A percentile compares a stretch with the other conserved stretches of the same genome.
These are phyloP conservation scores for Parascotia fuliginaria DNA, from an alignment of 2,888 invertebrate species.

Conservation along the genomic window DNA sequence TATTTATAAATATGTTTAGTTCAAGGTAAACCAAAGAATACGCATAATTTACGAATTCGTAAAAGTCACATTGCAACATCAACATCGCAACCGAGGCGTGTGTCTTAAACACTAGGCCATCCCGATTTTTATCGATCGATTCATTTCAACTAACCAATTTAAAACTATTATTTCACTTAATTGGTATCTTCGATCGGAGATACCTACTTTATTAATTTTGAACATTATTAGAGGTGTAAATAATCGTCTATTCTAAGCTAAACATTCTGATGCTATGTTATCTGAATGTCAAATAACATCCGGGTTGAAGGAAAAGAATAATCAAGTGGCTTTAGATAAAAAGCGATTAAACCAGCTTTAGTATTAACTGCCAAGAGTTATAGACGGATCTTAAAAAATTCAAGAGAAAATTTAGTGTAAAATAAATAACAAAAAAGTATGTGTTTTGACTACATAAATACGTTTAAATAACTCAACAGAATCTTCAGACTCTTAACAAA, in stretches of 20 bases:
- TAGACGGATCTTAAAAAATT: background rate
- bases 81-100: too few species aligned
- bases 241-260: constrained; percentile 14
- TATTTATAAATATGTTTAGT: too few species aligned
- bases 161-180: too few species aligned
- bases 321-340: constrained; percentile 26
- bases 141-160: too few species aligned
- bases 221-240: constrained; percentile 1
- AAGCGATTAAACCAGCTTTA: constrained; percentile 5
- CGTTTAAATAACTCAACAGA: constrained; percentile 25
- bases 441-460: constrained; percentile 24
- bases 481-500: constrained; percentile 6
- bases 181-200: too few species aligned
- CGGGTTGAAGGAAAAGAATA: constrained; percentile 28
- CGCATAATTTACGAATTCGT: too few species aligned
- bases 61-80: too few species aligned
- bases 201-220: constrained; percentile 5
- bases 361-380: constrained; percentile 2
- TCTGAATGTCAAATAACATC: constrained; percentile 37
- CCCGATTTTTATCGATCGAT: too few species aligned
- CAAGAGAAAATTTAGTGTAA: constrained; percentile 8
- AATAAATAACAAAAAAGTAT: constrained; percentile 28
- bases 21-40: too few species aligned
- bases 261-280: constrained; percentile 22
- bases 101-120: too few species aligned